Evolutionary conservation across 2,113 vertebrate species (phyloP).

Genomic region (Thalassarche chlororhynchos): DNA sequence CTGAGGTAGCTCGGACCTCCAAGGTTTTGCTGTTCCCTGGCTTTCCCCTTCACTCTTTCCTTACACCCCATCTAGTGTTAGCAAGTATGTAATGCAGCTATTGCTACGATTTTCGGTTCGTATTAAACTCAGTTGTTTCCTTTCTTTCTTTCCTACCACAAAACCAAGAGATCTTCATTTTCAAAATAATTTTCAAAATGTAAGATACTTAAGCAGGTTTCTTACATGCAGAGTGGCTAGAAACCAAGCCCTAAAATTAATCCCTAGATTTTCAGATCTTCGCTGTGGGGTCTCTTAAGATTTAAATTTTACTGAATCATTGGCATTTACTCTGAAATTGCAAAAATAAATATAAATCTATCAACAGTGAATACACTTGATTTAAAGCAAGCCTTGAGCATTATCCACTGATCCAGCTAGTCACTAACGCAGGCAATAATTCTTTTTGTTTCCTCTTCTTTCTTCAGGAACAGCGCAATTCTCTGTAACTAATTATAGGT

Average conservation of each 20-base stretch:
- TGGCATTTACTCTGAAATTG: neutral
- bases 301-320: neutral
- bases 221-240: neutral
- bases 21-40: neutral
- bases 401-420: neutral
- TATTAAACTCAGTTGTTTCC: neutral
- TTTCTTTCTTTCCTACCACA: neutral
- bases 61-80: slow-evolving; percentile 52
- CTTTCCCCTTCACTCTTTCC: slow-evolving; percentile 12
- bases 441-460: neutral
- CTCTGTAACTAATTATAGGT: slow-evolving; percentile 26
- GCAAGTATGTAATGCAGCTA: neutral
- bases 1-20: neutral
- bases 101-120: rapidly evolving
- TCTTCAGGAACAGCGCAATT: neutral
- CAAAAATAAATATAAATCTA: neutral
- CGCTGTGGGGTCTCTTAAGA: neutral
- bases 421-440: neutral
- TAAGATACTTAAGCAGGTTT: neutral
- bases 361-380: neutral
- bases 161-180: neutral
- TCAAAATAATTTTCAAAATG: neutral
- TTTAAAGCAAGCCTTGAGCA: neutral
- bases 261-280: neutral
- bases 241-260: neutral